A percentile compares a stretch with the other conserved stretches of the same genome.
These are phyloP conservation scores for Nibea albiflora DNA, from an alignment of 2,113 vertebrate genomes.

Conservation along the genomic window DNA sequence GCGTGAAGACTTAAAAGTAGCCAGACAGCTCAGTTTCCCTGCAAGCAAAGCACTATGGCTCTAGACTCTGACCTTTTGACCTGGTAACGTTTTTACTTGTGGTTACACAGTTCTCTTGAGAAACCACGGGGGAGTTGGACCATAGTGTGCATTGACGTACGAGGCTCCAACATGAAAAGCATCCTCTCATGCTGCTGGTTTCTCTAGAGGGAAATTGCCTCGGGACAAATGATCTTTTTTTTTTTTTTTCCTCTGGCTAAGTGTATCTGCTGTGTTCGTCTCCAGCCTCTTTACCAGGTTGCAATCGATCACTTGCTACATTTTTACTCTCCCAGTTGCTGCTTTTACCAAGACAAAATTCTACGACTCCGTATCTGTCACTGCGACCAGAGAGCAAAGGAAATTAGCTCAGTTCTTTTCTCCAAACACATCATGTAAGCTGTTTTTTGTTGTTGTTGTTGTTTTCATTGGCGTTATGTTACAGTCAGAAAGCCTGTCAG, in stretches of 20 bases:
- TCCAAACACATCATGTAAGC: background rate
- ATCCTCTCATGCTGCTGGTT: slow-evolving; percentile 5
- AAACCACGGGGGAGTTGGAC: background rate
- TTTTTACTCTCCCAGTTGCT: background rate
- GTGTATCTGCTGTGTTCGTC: background rate
- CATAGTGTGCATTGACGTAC: background rate
- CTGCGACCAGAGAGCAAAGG: background rate
- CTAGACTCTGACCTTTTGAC: background rate
- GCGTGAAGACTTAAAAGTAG: background rate
- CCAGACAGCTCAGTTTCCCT: background rate
- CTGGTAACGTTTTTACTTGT: background rate
- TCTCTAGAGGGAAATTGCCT: background rate
- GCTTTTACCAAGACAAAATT: background rate
- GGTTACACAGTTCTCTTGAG: background rate
- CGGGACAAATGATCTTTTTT: background rate
- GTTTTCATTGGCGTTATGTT: background rate
- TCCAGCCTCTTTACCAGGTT: background rate
- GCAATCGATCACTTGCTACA: background rate
- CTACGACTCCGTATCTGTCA: background rate
- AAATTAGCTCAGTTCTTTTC: background rate
- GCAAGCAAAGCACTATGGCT: background rate
- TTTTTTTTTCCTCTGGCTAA: background rate
- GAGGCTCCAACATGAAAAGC: slow-evolving; percentile 8
- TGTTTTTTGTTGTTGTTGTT: background rate
- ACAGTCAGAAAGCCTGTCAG: background rate